phyloP scores from a whole-genome alignment of 2,888 invertebrate species.

The Platycheirus albimanus region DNA sequence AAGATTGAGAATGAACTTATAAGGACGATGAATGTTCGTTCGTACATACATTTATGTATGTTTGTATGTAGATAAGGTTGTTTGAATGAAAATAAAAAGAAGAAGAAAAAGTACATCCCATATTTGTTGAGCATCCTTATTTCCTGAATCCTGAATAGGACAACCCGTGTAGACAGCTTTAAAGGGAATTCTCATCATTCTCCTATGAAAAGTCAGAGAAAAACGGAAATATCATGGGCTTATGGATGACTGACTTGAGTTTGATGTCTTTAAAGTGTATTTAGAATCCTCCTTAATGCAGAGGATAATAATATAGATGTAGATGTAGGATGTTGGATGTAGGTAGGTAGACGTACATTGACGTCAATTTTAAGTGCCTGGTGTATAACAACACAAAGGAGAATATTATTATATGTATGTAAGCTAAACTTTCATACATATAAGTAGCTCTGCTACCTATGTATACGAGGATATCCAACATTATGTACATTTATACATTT shows the following conservation, averaged over 20 bases:
- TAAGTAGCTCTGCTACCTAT: background rate
- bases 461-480: too few species aligned
- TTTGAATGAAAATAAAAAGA: background rate
- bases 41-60: too few species aligned
- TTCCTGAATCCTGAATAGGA: constrained; percentile 22
- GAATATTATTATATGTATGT: constrained; percentile 15
- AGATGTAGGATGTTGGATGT: constrained; percentile 9
- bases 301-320: constrained; percentile 7
- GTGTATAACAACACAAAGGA: constrained; percentile 23
- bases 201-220: constrained; percentile 29
- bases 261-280: constrained; percentile 32
- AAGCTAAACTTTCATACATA: background rate
- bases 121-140: constrained; percentile 35
- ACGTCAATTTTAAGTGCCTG: constrained; percentile 36
- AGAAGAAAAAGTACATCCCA: background rate
- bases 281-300: constrained; percentile 24
- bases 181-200: constrained; percentile 14
- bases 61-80: background rate
- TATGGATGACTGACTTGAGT: constrained; percentile 31
- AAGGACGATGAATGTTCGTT: background rate
- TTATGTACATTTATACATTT: background rate
- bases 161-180: constrained; percentile 21
- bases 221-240: constrained; percentile 28
- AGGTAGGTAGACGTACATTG: constrained; percentile 20
- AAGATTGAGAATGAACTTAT: background rate